Conservation (phyloP, 1,140 invertebrate species). For the Hylaeus volcanicus region DNA sequence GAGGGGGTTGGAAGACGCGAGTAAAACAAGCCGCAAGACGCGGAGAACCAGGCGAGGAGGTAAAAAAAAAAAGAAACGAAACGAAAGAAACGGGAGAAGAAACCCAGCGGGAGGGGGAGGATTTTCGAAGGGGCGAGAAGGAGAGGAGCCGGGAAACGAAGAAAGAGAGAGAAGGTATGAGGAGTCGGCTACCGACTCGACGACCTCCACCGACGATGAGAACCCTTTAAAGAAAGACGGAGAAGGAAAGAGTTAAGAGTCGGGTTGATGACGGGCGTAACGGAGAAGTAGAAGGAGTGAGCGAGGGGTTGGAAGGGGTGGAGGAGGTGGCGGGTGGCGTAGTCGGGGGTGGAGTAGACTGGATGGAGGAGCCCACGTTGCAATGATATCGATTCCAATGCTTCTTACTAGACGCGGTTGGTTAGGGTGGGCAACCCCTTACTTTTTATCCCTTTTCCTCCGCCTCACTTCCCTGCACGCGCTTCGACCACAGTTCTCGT, state of each 20-base stretch:
- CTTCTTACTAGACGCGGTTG: conserved; percentile 79
- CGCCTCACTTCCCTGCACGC: conserved; percentile 61
- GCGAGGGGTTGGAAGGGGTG: conserved; percentile 45
- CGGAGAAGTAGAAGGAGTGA: conserved; percentile 54
- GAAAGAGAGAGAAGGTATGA: conserved; percentile 53
- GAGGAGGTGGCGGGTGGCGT: conserved; percentile 51
- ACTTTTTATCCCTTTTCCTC: conserved; percentile 79
- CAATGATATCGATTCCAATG: conserved; percentile 81
- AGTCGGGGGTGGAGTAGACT: conserved; percentile 66
- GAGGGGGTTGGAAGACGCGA: conserved; percentile 2
- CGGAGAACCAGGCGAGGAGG: conserved; percentile 47
- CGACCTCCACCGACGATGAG: conserved; percentile 59
- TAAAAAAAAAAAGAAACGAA: conserved; percentile 5
- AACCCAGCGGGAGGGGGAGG: neutral
- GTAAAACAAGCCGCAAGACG: conserved; percentile 53
- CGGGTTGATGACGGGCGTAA: conserved; percentile 73
- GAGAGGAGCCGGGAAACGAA: conserved; percentile 13
- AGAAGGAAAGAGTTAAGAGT: conserved; percentile 79
- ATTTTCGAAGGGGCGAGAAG: neutral
- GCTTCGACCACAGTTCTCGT: conserved; percentile 57
- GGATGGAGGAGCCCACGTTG: conserved; percentile 76
- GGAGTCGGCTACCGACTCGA: conserved; percentile 62
- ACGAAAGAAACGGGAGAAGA: conserved; percentile 52
- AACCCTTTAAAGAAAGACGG: conserved; percentile 58
- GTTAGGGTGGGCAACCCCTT: conserved; percentile 79